A percentile compares a stretch with the other conserved stretches of the same genome.
Conservation (phyloP, 2,113 vertebrate genomes). For the Callospermophilus lateralis region DNA sequence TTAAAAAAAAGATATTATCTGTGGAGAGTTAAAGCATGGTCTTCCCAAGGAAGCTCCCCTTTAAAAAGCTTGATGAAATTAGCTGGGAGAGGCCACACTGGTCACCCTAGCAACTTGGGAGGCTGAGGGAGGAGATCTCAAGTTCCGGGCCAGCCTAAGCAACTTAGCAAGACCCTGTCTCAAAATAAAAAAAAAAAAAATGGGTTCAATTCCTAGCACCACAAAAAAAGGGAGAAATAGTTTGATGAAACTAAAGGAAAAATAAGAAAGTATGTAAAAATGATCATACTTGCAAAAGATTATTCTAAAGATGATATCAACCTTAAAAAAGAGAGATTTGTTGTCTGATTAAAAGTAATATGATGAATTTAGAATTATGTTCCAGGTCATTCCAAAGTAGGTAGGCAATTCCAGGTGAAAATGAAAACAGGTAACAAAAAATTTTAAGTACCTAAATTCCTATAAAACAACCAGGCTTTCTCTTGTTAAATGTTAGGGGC, state of each 20-base stretch:
- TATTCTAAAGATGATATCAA: neutral
- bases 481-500: neutral
- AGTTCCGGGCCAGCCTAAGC: too few relatives aligned
- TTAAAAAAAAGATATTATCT: neutral
- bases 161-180: too few relatives aligned
- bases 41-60: conserved; percentile 1
- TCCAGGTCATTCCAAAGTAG: neutral
- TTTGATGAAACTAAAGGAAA: neutral
- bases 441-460: neutral
- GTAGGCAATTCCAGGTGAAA: neutral
- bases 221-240: neutral
- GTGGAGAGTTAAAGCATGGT: neutral
- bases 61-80: neutral
- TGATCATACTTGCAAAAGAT: neutral
- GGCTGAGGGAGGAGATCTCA: too few relatives aligned
- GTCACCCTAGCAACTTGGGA: too few relatives aligned
- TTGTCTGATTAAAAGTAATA: neutral
- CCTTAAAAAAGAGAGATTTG: neutral
- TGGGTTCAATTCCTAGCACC: too few relatives aligned
- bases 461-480: neutral
- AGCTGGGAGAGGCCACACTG: too few relatives aligned
- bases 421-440: neutral
- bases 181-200: too few relatives aligned
- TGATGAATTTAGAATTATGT: neutral
- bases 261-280: neutral